Evolutionary conservation across 1,140 invertebrate species (phyloP), one percentile per base, ranked within the genome.

Genomic region (Dryas iulia): DNA sequence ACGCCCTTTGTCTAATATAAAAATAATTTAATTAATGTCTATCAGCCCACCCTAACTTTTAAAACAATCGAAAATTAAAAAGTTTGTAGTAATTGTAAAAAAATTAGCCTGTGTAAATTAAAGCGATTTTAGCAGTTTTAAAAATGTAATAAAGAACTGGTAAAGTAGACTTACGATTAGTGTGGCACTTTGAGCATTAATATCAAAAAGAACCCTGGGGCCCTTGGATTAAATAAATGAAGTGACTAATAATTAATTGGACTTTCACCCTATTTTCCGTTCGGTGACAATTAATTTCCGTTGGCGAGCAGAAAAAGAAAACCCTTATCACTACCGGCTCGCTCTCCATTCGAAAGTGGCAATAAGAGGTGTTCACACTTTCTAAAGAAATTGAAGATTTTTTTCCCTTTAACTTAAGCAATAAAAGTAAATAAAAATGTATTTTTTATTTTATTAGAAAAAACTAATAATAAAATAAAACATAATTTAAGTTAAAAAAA

Each of bases 221-320:
- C 74, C 76, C 78, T 71, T 70, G 86, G 83, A 87, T 89, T 91
- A 89, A 89, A 91, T 90, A 91, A 91, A 90, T 91, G 87, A 89
- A 91, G 83, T 91, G 83, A 83, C 85, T 88, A 89, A 89, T 91
- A 91, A 91, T 91, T 91, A 91, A 91, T 91, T 90, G 86, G 86
- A 91, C 82, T 91, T 91, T 89, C 84, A 82, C 87, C 89, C 89
- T 84, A 89, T 91, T 91, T 91, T 90, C 86, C 83, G 89, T 91
- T 90, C 82, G 86, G 89, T 85, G 89, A 91, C 87, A 90, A 89
- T 91, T 90, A 89, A 91, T 91, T 91, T 91, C 86, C 87, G 83
- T 81, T 79, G 74, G 70, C 72, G 77, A 79, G 69, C 78, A 82
- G 81, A 85, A 89, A 74, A 89, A 89, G 84, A 88, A 75, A 91